Base-by-base conservation (phyloP, 2,113 vertebrate species). In the Cisticola juncidis region DNA sequence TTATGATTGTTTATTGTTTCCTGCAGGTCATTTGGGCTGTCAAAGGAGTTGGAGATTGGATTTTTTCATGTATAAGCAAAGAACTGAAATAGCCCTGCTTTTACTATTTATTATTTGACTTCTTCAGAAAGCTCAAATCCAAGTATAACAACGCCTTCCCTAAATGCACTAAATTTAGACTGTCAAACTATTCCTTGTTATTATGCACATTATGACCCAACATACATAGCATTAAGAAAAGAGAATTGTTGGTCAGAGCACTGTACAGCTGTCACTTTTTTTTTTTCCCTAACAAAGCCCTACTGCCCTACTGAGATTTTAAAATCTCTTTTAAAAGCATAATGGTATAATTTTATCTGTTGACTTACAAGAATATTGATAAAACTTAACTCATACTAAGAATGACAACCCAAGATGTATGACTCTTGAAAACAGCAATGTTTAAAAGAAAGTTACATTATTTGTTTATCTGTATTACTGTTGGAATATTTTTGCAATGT, bases 201-300 rank as follows among this genome's bases (percentile, higher is more conserved):
- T 80, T 44, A 22, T 24, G 14, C 0, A 0, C 5, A 19, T 24
- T 38, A 38, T 1, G 5, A 11, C 35, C 36, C 17, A 14, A 9
- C 25, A 38, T 48, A 5, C 5, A 60, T 29, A 60, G 3, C 29
- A 56, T 50, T 82, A 79, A 62, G 36, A 38, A 53, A 88, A 40
- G 9, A 80, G 11, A 61, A 74, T 47, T 10, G 2, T 25, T 15
- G 12, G 26, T 76, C 62, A 80, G 83, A 88, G 21, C 21, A 20
- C 28, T 33, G 9, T 14, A 14, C 18, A 35, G 5, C 15, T 40
- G 11, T 26, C 9, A 9, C 18, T 44, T 51, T 77, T 57, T 53
- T 42, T 77, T 57, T 57, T 42, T 3, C 3, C 11, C 6, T 69
- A 60, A 9, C 4, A 36, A 12, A 77, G 12, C 12, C 6, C 18